Evolutionary conservation across 2,888 invertebrate genomes (phyloP), one percentile per base, ranked within the genome.

Genomic region (Heliconius ismenius): DNA sequence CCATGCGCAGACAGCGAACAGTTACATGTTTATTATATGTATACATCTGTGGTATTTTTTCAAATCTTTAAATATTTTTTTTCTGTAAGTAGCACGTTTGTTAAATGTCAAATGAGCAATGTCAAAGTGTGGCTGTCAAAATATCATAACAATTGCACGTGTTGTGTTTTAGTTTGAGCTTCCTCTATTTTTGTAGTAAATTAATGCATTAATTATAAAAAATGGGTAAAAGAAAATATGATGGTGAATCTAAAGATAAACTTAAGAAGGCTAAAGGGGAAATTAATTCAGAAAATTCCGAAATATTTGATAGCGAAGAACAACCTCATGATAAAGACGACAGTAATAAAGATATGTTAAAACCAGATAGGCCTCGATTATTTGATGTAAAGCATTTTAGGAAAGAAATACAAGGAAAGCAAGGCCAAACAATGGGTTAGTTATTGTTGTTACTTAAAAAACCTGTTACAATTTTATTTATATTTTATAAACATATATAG

Each of bases 301-400:
- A 83, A 64, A 80, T 79, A 73, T 82, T 83, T 2, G 81, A 81
- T 64, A 78, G 78, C 24, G 83, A 81, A 21, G 69, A 78, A 82
- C 88, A 90, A 90, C 88, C 90, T 87, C 87, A 88, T 88, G 87
- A 82, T 80, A 81, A 84, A 79, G 65, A 82, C 78, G 79, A 77
- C 36, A 63, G 7, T 74, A 77, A 79, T 79, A 76, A 80, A 78
- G 83, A 81, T 78, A 79, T 80, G 24, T 83, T 81, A 76, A 82
- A 81, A 76, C n/a, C 84, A 49, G 81, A 85, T 80, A 91, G 83
- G 79, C 81, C 89, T 76, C 83, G 83, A 28, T 87, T 83, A 81
- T 96, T 96, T 83, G 95, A 95, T 85, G 91, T 95, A 77, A 94
- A 95, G 87, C 92, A 95, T 79, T 96, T 96, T 79, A 92, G 96